These are phyloP conservation scores for Steinernema carpocapsae DNA, from an alignment of 2,888 invertebrate genomes.

Conservation along the genomic window DNA sequence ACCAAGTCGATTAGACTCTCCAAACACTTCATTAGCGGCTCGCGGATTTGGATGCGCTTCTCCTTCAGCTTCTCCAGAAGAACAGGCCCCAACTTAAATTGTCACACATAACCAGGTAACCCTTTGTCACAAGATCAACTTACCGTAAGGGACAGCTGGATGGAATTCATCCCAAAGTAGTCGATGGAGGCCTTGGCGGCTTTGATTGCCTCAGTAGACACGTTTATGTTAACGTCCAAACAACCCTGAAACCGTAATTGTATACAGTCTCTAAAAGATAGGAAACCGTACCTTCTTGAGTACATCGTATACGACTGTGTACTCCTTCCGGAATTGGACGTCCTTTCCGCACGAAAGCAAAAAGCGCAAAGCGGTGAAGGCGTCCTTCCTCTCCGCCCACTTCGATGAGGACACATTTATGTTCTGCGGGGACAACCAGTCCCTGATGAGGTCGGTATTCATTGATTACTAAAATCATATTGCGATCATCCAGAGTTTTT, in stretches of 20 bases:
- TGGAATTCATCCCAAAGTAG: too few species aligned
- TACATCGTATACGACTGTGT: background rate
- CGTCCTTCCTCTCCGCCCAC: slow-evolving; percentile 3
- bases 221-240: too few species aligned
- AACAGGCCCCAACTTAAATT: slow-evolving; percentile 70
- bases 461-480: too few species aligned
- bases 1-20: slow-evolving; percentile 85
- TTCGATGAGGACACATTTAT: background rate
- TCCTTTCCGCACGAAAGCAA: background rate
- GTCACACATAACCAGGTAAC: background rate
- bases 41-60: slow-evolving; percentile 88
- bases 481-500: too few species aligned
- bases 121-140: too few species aligned
- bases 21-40: slow-evolving; percentile 84
- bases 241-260: too few species aligned
- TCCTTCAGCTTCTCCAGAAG: slow-evolving; percentile 95
- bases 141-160: too few species aligned
- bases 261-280: too few species aligned
- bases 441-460: background rate
- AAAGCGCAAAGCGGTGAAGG: background rate
- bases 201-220: too few species aligned
- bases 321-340: background rate
- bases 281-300: too few species aligned
- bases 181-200: too few species aligned
- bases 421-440: background rate